Evolutionary conservation across 2,797 vertebrate genomes (phyloP).

Genomic region (Myripristis murdjan): DNA sequence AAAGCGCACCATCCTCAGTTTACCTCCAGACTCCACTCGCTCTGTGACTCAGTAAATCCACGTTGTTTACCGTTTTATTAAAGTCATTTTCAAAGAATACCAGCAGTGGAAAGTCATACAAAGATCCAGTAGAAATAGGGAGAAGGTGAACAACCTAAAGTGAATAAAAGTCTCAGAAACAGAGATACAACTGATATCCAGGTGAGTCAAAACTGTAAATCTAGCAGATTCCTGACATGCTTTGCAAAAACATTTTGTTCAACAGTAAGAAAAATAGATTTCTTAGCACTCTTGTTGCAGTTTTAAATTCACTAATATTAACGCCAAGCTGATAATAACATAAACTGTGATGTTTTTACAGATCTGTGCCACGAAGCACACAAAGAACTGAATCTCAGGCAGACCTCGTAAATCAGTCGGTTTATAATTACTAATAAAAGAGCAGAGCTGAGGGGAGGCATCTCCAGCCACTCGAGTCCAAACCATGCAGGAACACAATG

Average conservation of each 20-base stretch:
- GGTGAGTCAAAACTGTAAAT: too few species aligned
- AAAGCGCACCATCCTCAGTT: background rate
- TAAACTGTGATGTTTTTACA: background rate
- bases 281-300: background rate
- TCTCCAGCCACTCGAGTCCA: conserved; percentile 6
- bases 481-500: conserved; percentile 15
- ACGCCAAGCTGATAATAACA: background rate
- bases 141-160: background rate
- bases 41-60: background rate
- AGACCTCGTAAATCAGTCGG: conserved; percentile 4
- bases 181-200: too few species aligned
- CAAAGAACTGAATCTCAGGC: conserved; percentile 1
- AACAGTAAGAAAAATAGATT: too few species aligned
- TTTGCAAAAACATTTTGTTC: too few species aligned
- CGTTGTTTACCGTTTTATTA: conserved; percentile 18
- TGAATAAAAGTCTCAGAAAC: background rate
- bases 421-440: conserved; percentile 8
- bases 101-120: conserved; percentile 8
- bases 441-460: conserved; percentile 12
- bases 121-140: background rate
- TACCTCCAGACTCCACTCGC: background rate
- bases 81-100: conserved; percentile 16
- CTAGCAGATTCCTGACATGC: too few species aligned
- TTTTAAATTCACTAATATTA: background rate
- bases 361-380: background rate